A percentile compares a stretch with the other conserved stretches of the same genome.
Evolutionary conservation across 2,888 invertebrate genomes (phyloP).

Genomic region (Sicus ferrugineus): DNA sequence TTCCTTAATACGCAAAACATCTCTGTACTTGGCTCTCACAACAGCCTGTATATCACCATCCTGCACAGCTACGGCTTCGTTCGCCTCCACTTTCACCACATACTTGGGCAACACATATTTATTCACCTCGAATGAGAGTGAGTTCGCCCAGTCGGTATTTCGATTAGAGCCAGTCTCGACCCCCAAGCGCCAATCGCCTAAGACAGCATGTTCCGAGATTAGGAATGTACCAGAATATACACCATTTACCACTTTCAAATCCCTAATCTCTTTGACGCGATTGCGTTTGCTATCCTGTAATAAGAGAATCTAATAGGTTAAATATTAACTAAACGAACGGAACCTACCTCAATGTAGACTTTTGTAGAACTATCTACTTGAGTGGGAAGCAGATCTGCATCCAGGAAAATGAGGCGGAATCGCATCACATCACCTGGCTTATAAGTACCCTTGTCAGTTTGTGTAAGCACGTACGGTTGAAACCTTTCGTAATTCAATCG

Average conservation of each 20-base stretch:
- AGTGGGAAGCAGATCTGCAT: slow-evolving; percentile 75
- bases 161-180: slow-evolving; percentile 42
- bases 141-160: slow-evolving; percentile 46
- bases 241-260: slow-evolving; percentile 62
- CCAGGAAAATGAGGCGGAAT: slow-evolving; percentile 70
- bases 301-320: neutral
- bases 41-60: slow-evolving; percentile 81
- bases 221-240: slow-evolving; percentile 79
- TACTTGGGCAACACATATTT: slow-evolving; percentile 94
- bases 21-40: slow-evolving; percentile 64
- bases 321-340: neutral
- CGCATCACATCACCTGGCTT: slow-evolving; percentile 84
- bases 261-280: slow-evolving; percentile 82
- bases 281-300: slow-evolving; percentile 80
- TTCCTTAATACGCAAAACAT: neutral
- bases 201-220: slow-evolving; percentile 78
- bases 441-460: slow-evolving; percentile 91
- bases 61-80: slow-evolving; percentile 81
- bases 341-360: slow-evolving; percentile 73
- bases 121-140: slow-evolving; percentile 71
- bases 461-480: slow-evolving; percentile 73
- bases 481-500: slow-evolving; percentile 71
- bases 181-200: slow-evolving; percentile 83
- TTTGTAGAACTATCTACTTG: slow-evolving; percentile 70
- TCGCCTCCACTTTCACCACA: slow-evolving; percentile 82